These are phyloP conservation scores for Villa cingulata DNA, from an alignment of 2,888 invertebrate species.

Conservation along the genomic window DNA sequence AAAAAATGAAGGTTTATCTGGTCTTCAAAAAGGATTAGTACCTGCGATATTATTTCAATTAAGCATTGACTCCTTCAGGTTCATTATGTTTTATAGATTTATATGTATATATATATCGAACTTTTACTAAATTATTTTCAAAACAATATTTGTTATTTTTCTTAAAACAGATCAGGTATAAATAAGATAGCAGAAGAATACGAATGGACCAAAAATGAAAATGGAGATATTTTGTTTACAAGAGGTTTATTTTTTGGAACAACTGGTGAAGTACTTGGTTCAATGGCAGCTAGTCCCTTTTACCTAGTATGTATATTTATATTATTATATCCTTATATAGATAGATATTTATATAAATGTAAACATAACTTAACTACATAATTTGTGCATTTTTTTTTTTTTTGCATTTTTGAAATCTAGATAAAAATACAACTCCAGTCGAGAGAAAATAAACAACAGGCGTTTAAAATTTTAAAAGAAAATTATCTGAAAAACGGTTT, in stretches of 20 bases:
- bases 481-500: slow-evolving; percentile 45
- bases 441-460: slow-evolving; percentile 56
- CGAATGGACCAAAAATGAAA: slow-evolving; percentile 40
- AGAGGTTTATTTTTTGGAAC: slow-evolving; percentile 61
- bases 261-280: slow-evolving; percentile 63
- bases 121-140: too few species aligned
- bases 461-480: slow-evolving; percentile 44
- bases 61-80: slow-evolving; percentile 58
- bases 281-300: slow-evolving; percentile 70
- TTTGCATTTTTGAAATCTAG: too few species aligned
- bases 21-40: slow-evolving; percentile 66
- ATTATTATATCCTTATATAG: not conserved
- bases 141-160: not conserved
- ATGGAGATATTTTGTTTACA: slow-evolving; percentile 51
- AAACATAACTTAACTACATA: too few species aligned
- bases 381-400: too few species aligned
- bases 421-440: slow-evolving; percentile 34
- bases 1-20: slow-evolving; percentile 62
- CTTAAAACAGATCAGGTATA: slow-evolving; percentile 51
- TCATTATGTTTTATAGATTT: too few species aligned
- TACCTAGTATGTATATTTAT: slow-evolving; percentile 47
- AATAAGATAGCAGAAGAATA: slow-evolving; percentile 58
- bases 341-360: too few species aligned
- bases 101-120: too few species aligned
- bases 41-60: slow-evolving; percentile 82